Percentiles rank a stretch among this genome's conserved stretches.
These are phyloP conservation scores for Glyptemys insculpta DNA, from an alignment of 2,797 vertebrate species.

Conservation along the genomic window DNA sequence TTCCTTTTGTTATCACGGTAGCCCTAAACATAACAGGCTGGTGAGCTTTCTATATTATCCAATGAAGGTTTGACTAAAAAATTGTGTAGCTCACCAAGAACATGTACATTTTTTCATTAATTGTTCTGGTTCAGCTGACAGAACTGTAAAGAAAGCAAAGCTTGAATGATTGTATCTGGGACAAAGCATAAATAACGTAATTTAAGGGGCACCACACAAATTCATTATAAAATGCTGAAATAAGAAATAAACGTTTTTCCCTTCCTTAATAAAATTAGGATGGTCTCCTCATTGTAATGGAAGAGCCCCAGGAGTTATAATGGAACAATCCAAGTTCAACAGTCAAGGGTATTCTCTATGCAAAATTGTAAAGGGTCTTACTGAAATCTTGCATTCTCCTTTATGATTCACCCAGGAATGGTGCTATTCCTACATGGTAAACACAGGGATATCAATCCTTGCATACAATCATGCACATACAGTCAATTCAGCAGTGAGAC, in stretches of 20 bases:
- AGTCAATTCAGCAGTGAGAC: not conserved
- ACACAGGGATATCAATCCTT: not conserved
- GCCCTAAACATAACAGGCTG: too few relatives aligned
- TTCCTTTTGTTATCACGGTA: too few relatives aligned
- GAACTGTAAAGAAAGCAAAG: not conserved
- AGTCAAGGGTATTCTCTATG: not conserved
- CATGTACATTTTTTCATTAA: not conserved
- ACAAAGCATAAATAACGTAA: not conserved
- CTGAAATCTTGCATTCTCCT: not conserved
- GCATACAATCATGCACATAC: not conserved
- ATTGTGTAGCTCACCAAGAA: not conserved
- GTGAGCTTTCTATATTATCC: too few relatives aligned
- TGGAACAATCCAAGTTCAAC: not conserved
- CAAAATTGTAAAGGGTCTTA: not conserved
- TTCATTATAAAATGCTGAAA: not conserved
- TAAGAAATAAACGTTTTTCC: accelerated
- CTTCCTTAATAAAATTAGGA: not conserved
- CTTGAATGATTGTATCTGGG: not conserved
- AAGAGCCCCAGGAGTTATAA: not conserved
- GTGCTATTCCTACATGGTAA: not conserved
- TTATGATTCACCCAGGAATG: not conserved
- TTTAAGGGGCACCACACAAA: accelerated
- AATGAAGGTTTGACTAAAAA: too few relatives aligned
- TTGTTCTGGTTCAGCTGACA: not conserved
- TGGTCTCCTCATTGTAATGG: not conserved